Percentiles rank a stretch among this genome's conserved stretches.
These are phyloP conservation scores for Kuschelorhynchus macadamiae DNA, from an alignment of 2,888 invertebrate genomes.

Conservation along the genomic window DNA sequence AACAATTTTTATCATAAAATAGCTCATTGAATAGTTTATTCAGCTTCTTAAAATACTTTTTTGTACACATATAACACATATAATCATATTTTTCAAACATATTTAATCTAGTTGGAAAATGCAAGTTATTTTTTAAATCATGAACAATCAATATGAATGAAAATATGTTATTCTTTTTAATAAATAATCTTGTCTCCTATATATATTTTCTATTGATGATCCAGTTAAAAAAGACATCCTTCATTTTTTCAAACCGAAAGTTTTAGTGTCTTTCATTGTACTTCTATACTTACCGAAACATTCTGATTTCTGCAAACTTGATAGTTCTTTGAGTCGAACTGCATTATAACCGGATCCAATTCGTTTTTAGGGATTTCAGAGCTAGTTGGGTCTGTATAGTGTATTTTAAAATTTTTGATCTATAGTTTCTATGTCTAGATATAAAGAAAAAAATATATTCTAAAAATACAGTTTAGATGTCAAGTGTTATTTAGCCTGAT, in stretches of 20 bases:
- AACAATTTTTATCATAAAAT: no score
- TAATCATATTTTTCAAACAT: no score
- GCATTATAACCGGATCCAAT: not conserved
- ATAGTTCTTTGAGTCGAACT: not conserved
- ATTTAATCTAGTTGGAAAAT: no score
- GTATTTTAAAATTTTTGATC: conserved; percentile 19
- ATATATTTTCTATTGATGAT: no score
- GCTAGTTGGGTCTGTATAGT: not conserved
- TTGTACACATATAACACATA: no score
- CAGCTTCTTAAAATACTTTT: no score
- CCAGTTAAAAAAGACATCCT: not conserved
- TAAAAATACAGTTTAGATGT: conserved; percentile 33
- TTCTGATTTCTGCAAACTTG: not conserved
- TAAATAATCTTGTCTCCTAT: no score
- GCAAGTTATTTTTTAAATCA: no score
- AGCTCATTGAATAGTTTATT: no score
- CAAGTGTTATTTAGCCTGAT: conserved; percentile 30
- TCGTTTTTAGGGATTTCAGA: not conserved
- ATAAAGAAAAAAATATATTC: conserved; percentile 27
- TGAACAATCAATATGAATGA: no score
- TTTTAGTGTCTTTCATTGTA: not conserved
- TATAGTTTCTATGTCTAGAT: conserved; percentile 29
- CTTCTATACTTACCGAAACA: not conserved
- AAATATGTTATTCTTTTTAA: no score
- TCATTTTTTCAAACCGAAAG: not conserved